Base-by-base conservation (phyloP, 2,797 vertebrate genomes). In the Coendou prehensilis region DNA sequence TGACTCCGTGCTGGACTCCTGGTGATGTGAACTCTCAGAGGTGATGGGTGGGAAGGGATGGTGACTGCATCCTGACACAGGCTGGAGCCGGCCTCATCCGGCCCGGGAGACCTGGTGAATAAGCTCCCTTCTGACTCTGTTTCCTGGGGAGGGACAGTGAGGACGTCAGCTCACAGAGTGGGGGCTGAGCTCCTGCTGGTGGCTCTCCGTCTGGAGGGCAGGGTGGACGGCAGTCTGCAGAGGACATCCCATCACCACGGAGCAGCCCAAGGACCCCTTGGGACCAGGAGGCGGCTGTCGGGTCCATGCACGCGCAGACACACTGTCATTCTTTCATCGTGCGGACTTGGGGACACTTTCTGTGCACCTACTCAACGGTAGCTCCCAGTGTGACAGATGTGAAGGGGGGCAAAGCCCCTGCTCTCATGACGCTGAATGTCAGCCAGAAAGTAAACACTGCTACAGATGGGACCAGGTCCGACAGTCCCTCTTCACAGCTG, bases 21-120 rank as follows among this genome's bases (percentile, higher is more conserved):
- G 2, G 41, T 0, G 33, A 61, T 4, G 2, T 28, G 61, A 28
- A 6, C 2, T 5, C 22, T 67, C 41, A n/a, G 26, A 73, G 47
- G 26, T 1, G 6, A 33, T 0, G 0, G 41, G 3, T 0, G 1
- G 69, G 3, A 17, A 45, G 15, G 41, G 23, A 8, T 17, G 2
- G n/a, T 10, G 45, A 9, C n/a, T 1, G 6, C 4, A 10, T 33
- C 87, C 9, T 64, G 78, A 23, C 7, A 5, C 3, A 57, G n/a
- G 33, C 67, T 47, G 18, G 45, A 76, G 82, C 5, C 45, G 28
- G 22, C 3, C 6, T 54, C 0, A 0, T 9, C 54, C 13, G 1
- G 33, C 30, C 41, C 18, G 10, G 0, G 0, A 64, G 50, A 6
- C n/a, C 52, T 23, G 9, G 41, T 3, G 8, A 37, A 22, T 61